Evolutionary conservation across 2,888 invertebrate genomes (phyloP), one percentile per base, ranked within the genome.

Genomic region (Pseudanteris insignis): DNA sequence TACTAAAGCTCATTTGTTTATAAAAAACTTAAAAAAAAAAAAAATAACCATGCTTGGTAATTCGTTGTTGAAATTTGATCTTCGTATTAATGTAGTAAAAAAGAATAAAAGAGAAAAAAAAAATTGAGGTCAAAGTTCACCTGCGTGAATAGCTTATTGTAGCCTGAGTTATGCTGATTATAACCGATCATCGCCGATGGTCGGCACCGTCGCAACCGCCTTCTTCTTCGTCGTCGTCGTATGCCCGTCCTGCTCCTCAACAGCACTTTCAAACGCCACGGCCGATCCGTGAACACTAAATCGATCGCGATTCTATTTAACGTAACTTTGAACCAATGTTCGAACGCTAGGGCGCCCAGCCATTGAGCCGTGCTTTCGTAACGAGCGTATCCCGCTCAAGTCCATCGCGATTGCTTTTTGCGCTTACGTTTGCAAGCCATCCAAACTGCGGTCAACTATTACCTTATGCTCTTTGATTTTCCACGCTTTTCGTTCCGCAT

Each of bases 81-180:
- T n/a, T n/a, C n/a, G n/a, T n/a, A n/a, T n/a, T n/a, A n/a, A n/a
- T n/a, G n/a, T n/a, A n/a, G n/a, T n/a, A n/a, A n/a, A n/a, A n/a
- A n/a, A n/a, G n/a, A n/a, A n/a, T n/a, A n/a, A n/a, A n/a, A n/a
- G n/a, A 3, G 29, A 2, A 7, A 5, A 29, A n/a, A 4, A 11
- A 12, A 8, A 36, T 8, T 29, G 6, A n/a, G n/a, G n/a, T n/a
- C n/a, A n/a, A n/a, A n/a, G n/a, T n/a, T 76, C 82, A 90, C 90
- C 90, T 90, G 90, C 61, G 90, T 89, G 76, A 90, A 90, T 79
- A 90, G 86, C 85, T 90, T 90, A 85, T 90, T 90, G 85, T 90
- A 90, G 79, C 89, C 90, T 78, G 88, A 86, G 81, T 85, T 87
- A 81, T 86, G 87, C 83, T 85, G 88, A 83, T 86, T 88, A 84